These are phyloP conservation scores for Digitonthophagus gazella DNA, from an alignment of 2,888 invertebrate genomes.

Conservation along the genomic window DNA sequence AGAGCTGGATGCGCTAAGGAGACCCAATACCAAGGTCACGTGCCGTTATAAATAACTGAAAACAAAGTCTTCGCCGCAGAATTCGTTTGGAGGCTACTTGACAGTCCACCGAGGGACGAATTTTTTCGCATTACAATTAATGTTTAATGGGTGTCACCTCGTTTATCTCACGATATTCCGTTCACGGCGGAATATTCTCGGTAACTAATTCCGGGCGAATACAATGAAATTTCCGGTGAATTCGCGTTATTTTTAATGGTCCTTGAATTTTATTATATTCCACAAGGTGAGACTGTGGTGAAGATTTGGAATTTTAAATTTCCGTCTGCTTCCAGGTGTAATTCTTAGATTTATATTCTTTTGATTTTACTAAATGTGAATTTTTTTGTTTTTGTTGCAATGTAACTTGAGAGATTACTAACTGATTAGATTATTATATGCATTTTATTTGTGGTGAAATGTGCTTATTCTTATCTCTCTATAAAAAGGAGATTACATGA, in stretches of 20 bases:
- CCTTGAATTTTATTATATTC: neutral
- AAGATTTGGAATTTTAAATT: neutral
- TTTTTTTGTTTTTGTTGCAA: too few species aligned
- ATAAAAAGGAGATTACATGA: too few species aligned
- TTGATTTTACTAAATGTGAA: too few species aligned
- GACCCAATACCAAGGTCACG: neutral
- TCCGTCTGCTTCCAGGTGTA: neutral
- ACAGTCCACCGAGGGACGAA: too few species aligned
- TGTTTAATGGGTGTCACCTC: too few species aligned
- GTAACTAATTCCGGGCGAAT: neutral
- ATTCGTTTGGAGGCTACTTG: neutral
- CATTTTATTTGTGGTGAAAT: too few species aligned
- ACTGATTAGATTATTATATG: too few species aligned
- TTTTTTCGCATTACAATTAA: too few species aligned
- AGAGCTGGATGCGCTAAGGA: neutral
- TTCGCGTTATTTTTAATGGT: neutral
- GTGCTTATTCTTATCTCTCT: too few species aligned
- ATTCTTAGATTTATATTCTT: too few species aligned
- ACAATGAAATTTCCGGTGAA: neutral
- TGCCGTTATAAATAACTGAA: neutral
- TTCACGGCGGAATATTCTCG: neutral
- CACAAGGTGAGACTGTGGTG: neutral
- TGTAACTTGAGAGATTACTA: too few species aligned
- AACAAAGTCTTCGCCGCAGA: neutral
- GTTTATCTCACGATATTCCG: neutral